A percentile compares a stretch with the other conserved stretches of the same genome.
These are phyloP conservation scores for Eucidaris tribuloides DNA, from an alignment of 35 echinoderm and acorn worm genomes.

Conservation along the genomic window DNA sequence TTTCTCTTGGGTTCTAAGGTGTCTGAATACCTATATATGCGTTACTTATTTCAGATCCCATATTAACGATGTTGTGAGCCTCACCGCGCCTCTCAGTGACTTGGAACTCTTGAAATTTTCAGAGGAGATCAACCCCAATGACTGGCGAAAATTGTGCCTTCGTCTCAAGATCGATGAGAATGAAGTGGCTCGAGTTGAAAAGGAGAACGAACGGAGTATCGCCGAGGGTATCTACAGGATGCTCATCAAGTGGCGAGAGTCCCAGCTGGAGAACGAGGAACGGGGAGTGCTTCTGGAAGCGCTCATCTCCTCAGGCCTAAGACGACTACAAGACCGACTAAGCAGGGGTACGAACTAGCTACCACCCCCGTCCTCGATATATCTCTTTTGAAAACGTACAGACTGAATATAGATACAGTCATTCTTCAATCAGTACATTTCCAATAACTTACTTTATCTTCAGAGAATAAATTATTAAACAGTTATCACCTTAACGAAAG, in stretches of 20 bases:
- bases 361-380: background rate
- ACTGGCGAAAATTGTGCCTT: conserved; percentile 18
- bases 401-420: too few species aligned
- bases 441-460: too few species aligned
- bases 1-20: too few species aligned
- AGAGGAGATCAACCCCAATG: conserved; percentile 7
- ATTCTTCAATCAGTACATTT: too few species aligned
- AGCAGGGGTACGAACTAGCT: background rate
- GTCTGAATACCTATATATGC: too few species aligned
- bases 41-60: too few species aligned
- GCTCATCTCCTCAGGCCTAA: background rate
- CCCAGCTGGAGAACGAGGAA: conserved; percentile 11
- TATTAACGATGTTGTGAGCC: background rate
- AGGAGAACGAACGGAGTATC: background rate
- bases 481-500: too few species aligned
- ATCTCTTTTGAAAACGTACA: too few species aligned
- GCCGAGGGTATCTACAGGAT: background rate
- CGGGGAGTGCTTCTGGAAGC: background rate
- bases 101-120: background rate
- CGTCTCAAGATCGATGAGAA: background rate
- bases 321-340: conserved; percentile 19
- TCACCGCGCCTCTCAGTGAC: background rate
- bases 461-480: too few species aligned
- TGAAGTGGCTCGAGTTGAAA: background rate
- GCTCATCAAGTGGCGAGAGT: background rate